A percentile compares a stretch with the other conserved stretches of the same genome.
These are phyloP conservation scores for Podotricha telesiphe DNA, from an alignment of 2,888 invertebrate species.

Conservation along the genomic window DNA sequence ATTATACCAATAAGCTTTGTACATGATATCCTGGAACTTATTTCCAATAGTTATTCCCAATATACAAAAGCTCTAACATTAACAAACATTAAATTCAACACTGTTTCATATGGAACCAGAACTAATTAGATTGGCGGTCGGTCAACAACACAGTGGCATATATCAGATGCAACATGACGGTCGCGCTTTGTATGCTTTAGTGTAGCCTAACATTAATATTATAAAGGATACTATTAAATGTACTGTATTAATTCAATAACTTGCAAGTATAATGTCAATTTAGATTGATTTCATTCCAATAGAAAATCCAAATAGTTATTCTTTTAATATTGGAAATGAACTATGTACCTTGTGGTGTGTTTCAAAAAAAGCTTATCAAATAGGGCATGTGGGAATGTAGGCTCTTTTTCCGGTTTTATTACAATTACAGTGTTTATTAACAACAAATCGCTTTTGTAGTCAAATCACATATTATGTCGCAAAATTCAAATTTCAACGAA, in stretches of 20 bases:
- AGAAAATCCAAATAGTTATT: not conserved
- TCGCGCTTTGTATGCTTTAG: not conserved
- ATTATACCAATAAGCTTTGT: not conserved
- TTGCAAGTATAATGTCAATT: slow-evolving; percentile 14
- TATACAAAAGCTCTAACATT: slow-evolving; percentile 13
- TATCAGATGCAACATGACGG: slow-evolving; percentile 24
- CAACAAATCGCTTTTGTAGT: not conserved
- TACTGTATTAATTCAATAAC: slow-evolving; percentile 8
- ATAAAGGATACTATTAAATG: not conserved
- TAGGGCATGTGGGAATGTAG: too few species aligned
- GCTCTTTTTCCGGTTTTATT: too few species aligned
- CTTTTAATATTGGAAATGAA: not conserved
- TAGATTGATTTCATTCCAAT: not conserved
- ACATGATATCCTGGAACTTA: not conserved
- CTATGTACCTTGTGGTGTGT: not conserved
- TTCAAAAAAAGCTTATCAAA: not conserved
- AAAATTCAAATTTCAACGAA: too few species aligned
- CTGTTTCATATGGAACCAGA: slow-evolving; percentile 40
- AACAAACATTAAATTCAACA: slow-evolving; percentile 6
- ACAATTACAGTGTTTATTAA: not conserved
- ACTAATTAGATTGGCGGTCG: slow-evolving; percentile 48
- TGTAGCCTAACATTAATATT: not conserved
- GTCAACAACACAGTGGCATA: slow-evolving; percentile 35
- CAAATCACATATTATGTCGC: too few species aligned
- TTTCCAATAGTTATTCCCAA: slow-evolving; percentile 19